These are phyloP conservation scores for Agrotis segetum DNA, from an alignment of 2,888 invertebrate genomes.

Conservation along the genomic window DNA sequence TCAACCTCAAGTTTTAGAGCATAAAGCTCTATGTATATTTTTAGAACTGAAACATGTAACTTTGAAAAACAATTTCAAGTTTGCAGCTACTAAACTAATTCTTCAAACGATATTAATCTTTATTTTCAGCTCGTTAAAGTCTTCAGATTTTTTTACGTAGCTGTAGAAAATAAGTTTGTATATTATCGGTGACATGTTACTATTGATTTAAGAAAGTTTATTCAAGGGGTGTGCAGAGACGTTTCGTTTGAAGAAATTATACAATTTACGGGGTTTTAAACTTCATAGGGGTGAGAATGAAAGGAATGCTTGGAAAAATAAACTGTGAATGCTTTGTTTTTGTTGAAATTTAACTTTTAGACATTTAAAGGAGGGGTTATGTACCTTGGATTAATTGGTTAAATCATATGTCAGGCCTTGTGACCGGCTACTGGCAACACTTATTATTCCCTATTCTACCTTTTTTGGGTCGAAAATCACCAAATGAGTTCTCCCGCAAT, in stretches of 20 bases:
- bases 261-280: conserved; percentile 61
- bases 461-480: too few relatives aligned
- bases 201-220: conserved; percentile 87
- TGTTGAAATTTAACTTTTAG: conserved; percentile 46
- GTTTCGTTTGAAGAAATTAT: conserved; percentile 70
- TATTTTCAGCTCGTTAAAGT: neutral
- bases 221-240: conserved; percentile 80
- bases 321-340: conserved; percentile 53
- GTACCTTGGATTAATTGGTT: conserved; percentile 21
- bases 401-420: too few relatives aligned
- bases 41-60: conserved; percentile 6
- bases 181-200: conserved; percentile 76
- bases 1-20: neutral
- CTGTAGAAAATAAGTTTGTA: conserved; percentile 45
- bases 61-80: conserved; percentile 18
- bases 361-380: conserved; percentile 6
- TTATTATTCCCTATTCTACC: too few relatives aligned
- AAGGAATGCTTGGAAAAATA: conserved; percentile 66
- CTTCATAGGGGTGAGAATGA: conserved; percentile 64
- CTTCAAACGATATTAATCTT: conserved; percentile 27
- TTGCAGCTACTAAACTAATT: neutral
- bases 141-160: neutral
- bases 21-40: conserved; percentile 38
- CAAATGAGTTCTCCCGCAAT: too few relatives aligned
- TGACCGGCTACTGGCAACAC: too few relatives aligned